Evolutionary conservation across 2,888 invertebrate genomes (phyloP), one percentile per base, ranked within the genome.

Genomic region (Apomyelois bistriatella): DNA sequence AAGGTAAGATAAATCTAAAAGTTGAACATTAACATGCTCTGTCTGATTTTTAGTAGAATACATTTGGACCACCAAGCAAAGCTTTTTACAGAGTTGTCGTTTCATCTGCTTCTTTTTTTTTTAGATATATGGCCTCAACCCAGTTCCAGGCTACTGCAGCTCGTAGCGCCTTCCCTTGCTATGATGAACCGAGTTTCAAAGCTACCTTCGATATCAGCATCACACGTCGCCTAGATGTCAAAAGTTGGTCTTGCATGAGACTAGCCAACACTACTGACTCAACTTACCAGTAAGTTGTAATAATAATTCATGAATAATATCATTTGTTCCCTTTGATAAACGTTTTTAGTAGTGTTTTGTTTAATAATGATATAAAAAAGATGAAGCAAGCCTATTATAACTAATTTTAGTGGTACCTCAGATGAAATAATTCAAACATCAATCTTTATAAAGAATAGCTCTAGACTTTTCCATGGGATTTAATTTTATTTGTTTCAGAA

Each of bases 111-210:
- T 22, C 10, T 41, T 53, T 37, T 35, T n/a, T 55, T 72, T 71
- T 15, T 54, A 92, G 92, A 38, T 92, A 89, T 90, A 82, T 93
- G 74, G 94, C 93, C 0, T 90, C 94, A 0, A 95, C 95, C 0
- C 94, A 95, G 66, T 94, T 95, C 69, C 91, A 95, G 79, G 90
- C 94, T 0, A 92, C 93, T 1, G 82, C 93, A 54, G 94, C 94
- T 0, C 92, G 95, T 15, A 87, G 86, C 60, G 95, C 94, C 0
- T 95, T 96, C 75, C 96, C 96, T 17, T 94, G 95, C 65, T 95
- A 96, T 65, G 96, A 96, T 67, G 95, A 97, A 62, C 97, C 97
- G 0, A 92, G 92, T n/a, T 94, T 95, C 71, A 96, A 96, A 71
- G 95, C 97, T 0, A 93, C 90, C 5, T 97, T 96, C 60, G 82